Evolutionary conservation across 2,113 vertebrate genomes (phyloP).

Genomic region (cat (Felis catus)): DNA sequence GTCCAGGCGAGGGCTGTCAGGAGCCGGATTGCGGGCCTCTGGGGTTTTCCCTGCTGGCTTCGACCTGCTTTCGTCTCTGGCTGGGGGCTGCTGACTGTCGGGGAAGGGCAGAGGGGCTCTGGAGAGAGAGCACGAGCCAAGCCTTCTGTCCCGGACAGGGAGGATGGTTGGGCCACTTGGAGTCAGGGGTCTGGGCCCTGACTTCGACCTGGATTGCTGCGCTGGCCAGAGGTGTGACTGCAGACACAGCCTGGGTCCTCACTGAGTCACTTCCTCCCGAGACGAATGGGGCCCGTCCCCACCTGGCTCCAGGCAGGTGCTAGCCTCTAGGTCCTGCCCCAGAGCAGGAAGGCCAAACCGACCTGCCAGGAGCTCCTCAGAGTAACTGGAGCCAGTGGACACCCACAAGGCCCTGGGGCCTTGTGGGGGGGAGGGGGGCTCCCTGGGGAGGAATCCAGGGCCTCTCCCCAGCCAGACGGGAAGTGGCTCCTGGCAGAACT

Average conservation of each 20-base stretch:
- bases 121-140: not conserved
- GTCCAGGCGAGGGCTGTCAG: not conserved
- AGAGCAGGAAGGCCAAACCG: not conserved
- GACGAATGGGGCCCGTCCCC: not conserved
- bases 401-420: not conserved
- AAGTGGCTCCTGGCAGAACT: not conserved
- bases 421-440: not conserved
- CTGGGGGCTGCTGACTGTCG: not conserved
- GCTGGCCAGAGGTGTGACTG: not conserved
- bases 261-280: not conserved
- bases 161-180: not conserved
- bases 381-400: not conserved
- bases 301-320: not conserved
- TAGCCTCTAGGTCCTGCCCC: not conserved
- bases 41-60: not conserved
- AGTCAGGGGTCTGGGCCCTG: not conserved
- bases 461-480: too few species aligned
- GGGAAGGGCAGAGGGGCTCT: not conserved
- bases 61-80: rapidly evolving
- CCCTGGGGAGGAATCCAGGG: not conserved
- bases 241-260: not conserved
- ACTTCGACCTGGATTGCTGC: not conserved
- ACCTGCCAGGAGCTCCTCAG: not conserved
- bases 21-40: not conserved
- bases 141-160: not conserved